Base-by-base conservation (phyloP, 2,113 vertebrate genomes). In the Lathamus discolor region DNA sequence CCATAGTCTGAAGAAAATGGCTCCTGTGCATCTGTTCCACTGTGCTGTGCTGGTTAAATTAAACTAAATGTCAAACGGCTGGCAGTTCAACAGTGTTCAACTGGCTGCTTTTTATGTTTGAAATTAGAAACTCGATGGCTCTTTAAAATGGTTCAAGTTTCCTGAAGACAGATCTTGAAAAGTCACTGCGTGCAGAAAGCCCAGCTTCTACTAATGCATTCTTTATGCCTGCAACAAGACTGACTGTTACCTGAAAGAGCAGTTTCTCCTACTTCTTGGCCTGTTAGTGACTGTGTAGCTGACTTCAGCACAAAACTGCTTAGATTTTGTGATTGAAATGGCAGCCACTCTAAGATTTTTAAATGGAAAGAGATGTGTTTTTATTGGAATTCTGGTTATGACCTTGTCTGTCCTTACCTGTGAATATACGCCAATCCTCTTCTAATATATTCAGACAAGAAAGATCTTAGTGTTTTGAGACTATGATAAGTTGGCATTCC, bases 81-180 rank as follows among this genome's bases (percentile, higher is more conserved):
- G 69, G 54, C 57, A 86, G 52, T 81, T 92, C 80, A 86, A 46
- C 57, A 37, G 74, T 55, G 18, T 51, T 87, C 83, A 76, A 23
- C 49, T 7, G 8, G 48, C 75, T 91, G 66, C 35, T 81, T 93
- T 91, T 95, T 78, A 72, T 68, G 80, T 62, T 94, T 72, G 19
- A 93, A 96, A 93, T 95, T 46, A 83, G 62, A 52, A 95, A 28
- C 59, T 91, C 72, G 66, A 49, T 61, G 64, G 27, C 63, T 92
- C 39, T 94, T 86, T 84, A 55, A 62, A 92, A 62, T 73, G 61
- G 44, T 86, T 94, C 12, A 27, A 44, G 80, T 78, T 92, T 95
- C 73, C 88, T 86, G 92, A 86, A 95, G 90, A 86, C 76, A 91
- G 35, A 82, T 72, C 51, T 92, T 52, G 75, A 33, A 74, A 90